A percentile compares a stretch with the other conserved stretches of the same genome.
Evolutionary conservation across 2,888 invertebrate genomes (phyloP).

Genomic region (Ceramica pisi): DNA sequence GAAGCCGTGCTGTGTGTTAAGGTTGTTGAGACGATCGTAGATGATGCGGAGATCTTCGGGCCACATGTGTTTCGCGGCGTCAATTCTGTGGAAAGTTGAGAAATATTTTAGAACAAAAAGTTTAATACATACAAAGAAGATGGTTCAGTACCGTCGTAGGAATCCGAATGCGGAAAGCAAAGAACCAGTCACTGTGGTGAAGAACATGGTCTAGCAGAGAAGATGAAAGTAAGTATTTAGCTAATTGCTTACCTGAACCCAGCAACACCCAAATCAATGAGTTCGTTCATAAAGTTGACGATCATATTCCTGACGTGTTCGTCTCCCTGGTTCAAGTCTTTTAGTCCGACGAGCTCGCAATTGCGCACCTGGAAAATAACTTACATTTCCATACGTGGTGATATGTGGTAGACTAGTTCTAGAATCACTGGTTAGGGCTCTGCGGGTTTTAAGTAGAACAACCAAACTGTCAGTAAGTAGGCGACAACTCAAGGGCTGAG

Average conservation of each 20-base stretch:
- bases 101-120: background rate
- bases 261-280: constrained; percentile 93
- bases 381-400: background rate
- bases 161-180: background rate
- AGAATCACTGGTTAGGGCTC: no score
- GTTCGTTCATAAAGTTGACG: constrained; percentile 92
- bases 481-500: no score
- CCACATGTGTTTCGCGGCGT: constrained; percentile 95
- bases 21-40: constrained; percentile 91
- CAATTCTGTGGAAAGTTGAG: constrained; percentile 88
- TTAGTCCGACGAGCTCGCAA: constrained; percentile 94
- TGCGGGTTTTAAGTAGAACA: no score
- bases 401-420: no score
- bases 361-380: constrained; percentile 90
- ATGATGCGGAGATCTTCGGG: constrained; percentile 93
- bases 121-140: no score
- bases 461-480: no score
- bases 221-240: background rate
- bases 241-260: constrained; percentile 91
- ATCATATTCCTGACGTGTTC: constrained; percentile 93
- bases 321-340: constrained; percentile 94
- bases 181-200: background rate
- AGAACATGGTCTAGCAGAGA: background rate
- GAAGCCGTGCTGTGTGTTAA: constrained; percentile 92
- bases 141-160: background rate